Conservation (phyloP, 2,797 vertebrate genomes). For the Neosilurus mollespiculum region DNA sequence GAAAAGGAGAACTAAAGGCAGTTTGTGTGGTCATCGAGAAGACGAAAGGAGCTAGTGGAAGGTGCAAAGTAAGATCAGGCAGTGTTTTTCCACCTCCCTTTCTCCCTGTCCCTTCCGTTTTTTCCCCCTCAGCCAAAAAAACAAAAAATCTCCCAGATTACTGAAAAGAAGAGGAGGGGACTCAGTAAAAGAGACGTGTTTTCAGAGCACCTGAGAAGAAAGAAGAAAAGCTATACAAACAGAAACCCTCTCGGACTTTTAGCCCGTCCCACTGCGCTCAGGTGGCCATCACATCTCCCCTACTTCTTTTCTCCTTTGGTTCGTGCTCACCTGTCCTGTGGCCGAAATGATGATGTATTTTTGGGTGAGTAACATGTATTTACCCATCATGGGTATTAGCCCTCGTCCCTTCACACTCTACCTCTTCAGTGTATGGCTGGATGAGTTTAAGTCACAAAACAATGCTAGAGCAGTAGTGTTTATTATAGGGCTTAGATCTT, state of each 20-base stretch:
- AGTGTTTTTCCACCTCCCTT: constrained; percentile 37
- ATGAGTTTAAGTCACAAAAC: constrained; percentile 24
- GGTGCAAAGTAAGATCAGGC: constrained; percentile 49
- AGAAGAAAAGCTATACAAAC: constrained; percentile 45
- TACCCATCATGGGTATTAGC: constrained; percentile 27
- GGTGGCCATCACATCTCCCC: constrained; percentile 35
- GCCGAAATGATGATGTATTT: constrained; percentile 69
- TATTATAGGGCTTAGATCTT: constrained; percentile 5
- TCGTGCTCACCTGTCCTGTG: constrained; percentile 51
- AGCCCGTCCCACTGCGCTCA: constrained; percentile 22
- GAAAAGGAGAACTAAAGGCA: constrained; percentile 32
- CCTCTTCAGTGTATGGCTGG: not conserved
- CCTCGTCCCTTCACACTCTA: constrained; percentile 27
- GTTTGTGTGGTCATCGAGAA: constrained; percentile 50
- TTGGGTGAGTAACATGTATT: constrained; percentile 62
- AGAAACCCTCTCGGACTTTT: constrained; percentile 44
- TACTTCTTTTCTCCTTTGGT: constrained; percentile 37
- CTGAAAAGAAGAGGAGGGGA: constrained; percentile 22
- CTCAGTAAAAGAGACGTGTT: constrained; percentile 11
- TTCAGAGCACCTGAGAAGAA: constrained; percentile 38
- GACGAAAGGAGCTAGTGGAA: constrained; percentile 51
- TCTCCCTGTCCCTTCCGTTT: constrained; percentile 28
- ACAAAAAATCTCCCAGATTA: not conserved
- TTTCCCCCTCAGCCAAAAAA: constrained; percentile 2
- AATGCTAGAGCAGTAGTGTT: constrained; percentile 14